Evolutionary conservation across 2,113 vertebrate genomes (phyloP).

Genomic region (Podocnemis expansa): DNA sequence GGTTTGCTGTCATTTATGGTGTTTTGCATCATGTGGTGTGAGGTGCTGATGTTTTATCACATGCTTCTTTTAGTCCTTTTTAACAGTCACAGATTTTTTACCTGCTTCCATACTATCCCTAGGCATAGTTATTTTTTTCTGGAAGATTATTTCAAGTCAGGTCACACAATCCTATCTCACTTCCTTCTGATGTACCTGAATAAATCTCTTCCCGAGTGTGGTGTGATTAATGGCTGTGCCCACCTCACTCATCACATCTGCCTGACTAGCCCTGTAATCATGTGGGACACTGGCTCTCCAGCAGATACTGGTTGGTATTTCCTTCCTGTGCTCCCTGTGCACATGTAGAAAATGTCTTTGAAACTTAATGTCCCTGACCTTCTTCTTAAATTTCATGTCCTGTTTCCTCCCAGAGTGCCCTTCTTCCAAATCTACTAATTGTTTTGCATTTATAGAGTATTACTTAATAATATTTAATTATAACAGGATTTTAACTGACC

Average conservation of each 20-base stretch:
- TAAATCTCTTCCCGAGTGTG: conserved; percentile 51
- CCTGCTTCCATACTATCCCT: neutral
- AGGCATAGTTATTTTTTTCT: neutral
- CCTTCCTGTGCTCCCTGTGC: neutral
- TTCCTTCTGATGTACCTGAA: conserved; percentile 50
- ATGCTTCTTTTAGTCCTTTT: neutral
- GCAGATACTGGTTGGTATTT: conserved; percentile 5
- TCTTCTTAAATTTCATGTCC: neutral
- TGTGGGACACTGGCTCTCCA: neutral
- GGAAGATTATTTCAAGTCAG: conserved; percentile 56
- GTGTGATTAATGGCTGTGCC: conserved; percentile 7
- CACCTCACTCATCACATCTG: conserved; percentile 41
- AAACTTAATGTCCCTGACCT: neutral
- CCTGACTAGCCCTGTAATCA: conserved; percentile 38
- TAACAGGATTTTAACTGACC: neutral
- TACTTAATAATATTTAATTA: neutral
- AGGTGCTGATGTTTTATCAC: neutral
- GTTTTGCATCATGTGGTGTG: neutral
- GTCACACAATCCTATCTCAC: conserved; percentile 40
- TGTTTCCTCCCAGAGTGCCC: neutral
- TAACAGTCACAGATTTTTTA: neutral
- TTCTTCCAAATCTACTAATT: neutral
- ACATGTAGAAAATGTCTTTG: neutral
- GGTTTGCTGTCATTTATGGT: neutral
- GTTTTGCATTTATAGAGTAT: neutral